Percentiles rank a stretch among this genome's conserved stretches.
These are phyloP conservation scores for Cylloceria caligata DNA, from an alignment of 2,888 invertebrate species.

Conservation along the genomic window DNA sequence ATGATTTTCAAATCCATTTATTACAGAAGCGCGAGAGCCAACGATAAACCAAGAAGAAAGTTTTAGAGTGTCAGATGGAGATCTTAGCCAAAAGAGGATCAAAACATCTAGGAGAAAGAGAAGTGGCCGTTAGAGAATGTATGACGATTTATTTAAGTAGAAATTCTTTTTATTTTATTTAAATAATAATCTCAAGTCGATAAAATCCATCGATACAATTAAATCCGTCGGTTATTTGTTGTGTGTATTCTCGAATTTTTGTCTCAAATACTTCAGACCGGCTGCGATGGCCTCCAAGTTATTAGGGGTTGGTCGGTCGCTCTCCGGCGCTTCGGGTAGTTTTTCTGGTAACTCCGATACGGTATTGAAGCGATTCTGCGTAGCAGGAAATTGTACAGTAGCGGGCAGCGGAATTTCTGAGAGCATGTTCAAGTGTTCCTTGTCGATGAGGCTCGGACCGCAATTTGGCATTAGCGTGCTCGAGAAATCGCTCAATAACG, in stretches of 20 bases:
- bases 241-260: conserved; percentile 76
- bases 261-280: conserved; percentile 78
- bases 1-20: background rate
- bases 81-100: conserved; percentile 9
- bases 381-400: conserved; percentile 44
- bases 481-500: conserved; percentile 53
- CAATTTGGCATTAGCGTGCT: conserved; percentile 22
- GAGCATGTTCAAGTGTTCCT: conserved; percentile 47
- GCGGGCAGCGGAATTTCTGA: conserved; percentile 64
- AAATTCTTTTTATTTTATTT: conserved; percentile 10
- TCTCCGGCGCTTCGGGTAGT: background rate
- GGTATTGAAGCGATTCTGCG: conserved; percentile 6
- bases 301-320: conserved; percentile 19
- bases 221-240: conserved; percentile 54
- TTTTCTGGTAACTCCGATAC: background rate
- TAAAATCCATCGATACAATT: conserved; percentile 40
- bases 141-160: conserved; percentile 26
- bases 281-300: conserved; percentile 76
- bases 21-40: conserved; percentile 43
- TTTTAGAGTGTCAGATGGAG: background rate
- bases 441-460: conserved; percentile 62
- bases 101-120: conserved; percentile 33
- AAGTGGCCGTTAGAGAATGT: background rate
- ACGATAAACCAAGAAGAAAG: background rate
- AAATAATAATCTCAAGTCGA: background rate